These are phyloP conservation scores for Callimorpha dominula DNA, from an alignment of 2,888 invertebrate genomes.

Conservation along the genomic window DNA sequence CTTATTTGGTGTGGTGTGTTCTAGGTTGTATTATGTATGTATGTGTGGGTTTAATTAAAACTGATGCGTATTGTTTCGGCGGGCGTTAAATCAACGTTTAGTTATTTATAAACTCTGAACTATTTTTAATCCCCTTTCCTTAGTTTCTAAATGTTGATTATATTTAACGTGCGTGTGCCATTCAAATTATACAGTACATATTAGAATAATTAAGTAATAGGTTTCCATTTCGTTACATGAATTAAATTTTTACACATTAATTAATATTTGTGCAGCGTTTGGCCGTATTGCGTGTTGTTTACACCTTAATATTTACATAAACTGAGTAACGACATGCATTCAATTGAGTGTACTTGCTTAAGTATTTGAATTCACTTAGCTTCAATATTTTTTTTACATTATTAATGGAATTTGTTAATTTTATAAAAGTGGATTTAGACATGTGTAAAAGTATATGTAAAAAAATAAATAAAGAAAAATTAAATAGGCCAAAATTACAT, in stretches of 20 bases:
- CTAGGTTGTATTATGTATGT: background rate
- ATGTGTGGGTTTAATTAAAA: slow-evolving; percentile 31
- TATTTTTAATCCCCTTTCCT: slow-evolving; percentile 36
- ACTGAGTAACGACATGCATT: too few relatives aligned
- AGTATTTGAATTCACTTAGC: too few relatives aligned
- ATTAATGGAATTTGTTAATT: too few relatives aligned
- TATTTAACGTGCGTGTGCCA: slow-evolving; percentile 20
- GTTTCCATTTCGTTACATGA: background rate
- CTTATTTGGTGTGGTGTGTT: slow-evolving; percentile 1
- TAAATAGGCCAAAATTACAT: too few relatives aligned
- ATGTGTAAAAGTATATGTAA: too few relatives aligned
- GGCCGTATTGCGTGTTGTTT: background rate
- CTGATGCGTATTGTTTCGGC: slow-evolving; percentile 30
- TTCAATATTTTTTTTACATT: too few relatives aligned
- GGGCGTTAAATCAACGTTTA: slow-evolving; percentile 30
- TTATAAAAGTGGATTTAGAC: too few relatives aligned
- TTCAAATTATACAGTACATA: background rate
- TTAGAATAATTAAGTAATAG: background rate
- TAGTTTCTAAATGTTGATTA: slow-evolving; percentile 32
- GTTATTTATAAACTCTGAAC: slow-evolving; percentile 43
- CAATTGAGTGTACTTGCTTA: too few relatives aligned
- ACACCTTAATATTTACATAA: background rate
- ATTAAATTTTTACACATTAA: too few relatives aligned
- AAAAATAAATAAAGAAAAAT: too few relatives aligned
- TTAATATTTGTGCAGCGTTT: background rate